These are phyloP conservation scores for Mycetomoellerius zeteki DNA, from an alignment of 1,140 invertebrate species.

Conservation along the genomic window DNA sequence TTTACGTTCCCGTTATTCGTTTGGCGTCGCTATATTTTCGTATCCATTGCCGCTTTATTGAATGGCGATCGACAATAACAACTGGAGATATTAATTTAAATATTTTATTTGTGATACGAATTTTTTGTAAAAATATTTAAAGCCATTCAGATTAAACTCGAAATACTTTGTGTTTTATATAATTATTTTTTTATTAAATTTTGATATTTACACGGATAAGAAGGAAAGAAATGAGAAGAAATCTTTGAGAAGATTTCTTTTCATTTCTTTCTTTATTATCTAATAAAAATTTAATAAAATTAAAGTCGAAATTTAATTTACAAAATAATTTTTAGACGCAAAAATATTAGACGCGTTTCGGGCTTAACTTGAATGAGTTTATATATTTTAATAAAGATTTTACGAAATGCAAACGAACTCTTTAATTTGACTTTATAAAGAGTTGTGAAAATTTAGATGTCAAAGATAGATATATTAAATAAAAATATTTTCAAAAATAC, in stretches of 20 bases:
- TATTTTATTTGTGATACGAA: background rate
- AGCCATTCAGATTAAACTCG: background rate
- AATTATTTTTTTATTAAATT: background rate
- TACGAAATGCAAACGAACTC: too few relatives aligned
- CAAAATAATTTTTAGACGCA: too few relatives aligned
- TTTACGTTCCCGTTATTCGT: slow-evolving; percentile 28
- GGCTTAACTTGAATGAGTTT: too few relatives aligned
- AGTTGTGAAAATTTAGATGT: background rate
- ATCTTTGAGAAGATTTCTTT: background rate
- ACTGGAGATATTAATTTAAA: background rate
- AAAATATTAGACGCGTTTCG: too few relatives aligned
- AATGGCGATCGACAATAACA: slow-evolving; percentile 12
- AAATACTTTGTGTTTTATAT: background rate
- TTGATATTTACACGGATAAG: background rate
- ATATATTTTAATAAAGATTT: too few relatives aligned
- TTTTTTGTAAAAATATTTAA: background rate
- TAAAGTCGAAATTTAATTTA: too few relatives aligned
- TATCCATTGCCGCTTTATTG: slow-evolving; percentile 27
- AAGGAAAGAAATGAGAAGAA: background rate
- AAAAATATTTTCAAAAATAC: background rate
- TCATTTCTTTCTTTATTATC: too few relatives aligned
- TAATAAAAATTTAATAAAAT: too few relatives aligned
- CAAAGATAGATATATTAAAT: background rate
- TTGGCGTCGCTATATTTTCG: slow-evolving; percentile 19
- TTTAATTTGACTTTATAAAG: too few relatives aligned